phyloP scores from a whole-genome alignment of 1,140 invertebrate genomes.

The Stratiolaelaps scimitus region DNA sequence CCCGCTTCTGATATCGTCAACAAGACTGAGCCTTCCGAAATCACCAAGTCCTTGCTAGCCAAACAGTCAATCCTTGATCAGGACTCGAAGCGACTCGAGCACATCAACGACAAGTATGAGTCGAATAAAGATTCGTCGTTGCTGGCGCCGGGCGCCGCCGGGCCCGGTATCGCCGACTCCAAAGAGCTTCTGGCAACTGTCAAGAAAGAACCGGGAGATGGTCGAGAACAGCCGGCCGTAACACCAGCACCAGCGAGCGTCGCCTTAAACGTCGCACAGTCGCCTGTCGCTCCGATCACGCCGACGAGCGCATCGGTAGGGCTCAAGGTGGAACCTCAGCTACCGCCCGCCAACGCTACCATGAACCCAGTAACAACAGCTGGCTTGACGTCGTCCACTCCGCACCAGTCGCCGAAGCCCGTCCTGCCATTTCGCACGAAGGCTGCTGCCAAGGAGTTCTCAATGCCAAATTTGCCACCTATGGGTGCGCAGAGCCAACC shows the following conservation, averaged over 20 bases:
- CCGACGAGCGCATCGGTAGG: not conserved
- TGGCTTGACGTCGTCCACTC: constrained; percentile 24
- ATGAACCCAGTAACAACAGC: constrained; percentile 1
- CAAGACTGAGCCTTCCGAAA: constrained; percentile 64
- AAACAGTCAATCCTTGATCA: constrained; percentile 89
- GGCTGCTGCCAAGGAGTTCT: constrained; percentile 42
- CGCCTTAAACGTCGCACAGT: not conserved
- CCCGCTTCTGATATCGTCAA: constrained; percentile 44
- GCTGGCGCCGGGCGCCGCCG: not conserved
- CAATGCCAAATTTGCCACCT: constrained; percentile 33
- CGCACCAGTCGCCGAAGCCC: constrained; percentile 30
- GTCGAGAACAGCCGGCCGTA: not conserved
- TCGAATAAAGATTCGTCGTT: constrained; percentile 44
- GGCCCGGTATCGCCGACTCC: constrained; percentile 36
- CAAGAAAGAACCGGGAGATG: constrained; percentile 30
- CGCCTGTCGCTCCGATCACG: constrained; percentile 8
- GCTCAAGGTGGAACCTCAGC: not conserved
- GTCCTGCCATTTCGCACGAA: constrained; percentile 39
- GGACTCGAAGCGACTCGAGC: constrained; percentile 80
- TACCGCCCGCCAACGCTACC: not conserved
- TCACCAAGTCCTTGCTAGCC: constrained; percentile 76
- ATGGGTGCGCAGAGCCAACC: constrained; percentile 29
- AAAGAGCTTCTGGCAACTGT: constrained; percentile 33
- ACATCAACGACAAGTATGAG: constrained; percentile 70
- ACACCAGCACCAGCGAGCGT: not conserved